A percentile compares a stretch with the other conserved stretches of the same genome.
These are phyloP conservation scores for Propithecus coquereli DNA, from an alignment of 2,113 vertebrate species.

Conservation along the genomic window DNA sequence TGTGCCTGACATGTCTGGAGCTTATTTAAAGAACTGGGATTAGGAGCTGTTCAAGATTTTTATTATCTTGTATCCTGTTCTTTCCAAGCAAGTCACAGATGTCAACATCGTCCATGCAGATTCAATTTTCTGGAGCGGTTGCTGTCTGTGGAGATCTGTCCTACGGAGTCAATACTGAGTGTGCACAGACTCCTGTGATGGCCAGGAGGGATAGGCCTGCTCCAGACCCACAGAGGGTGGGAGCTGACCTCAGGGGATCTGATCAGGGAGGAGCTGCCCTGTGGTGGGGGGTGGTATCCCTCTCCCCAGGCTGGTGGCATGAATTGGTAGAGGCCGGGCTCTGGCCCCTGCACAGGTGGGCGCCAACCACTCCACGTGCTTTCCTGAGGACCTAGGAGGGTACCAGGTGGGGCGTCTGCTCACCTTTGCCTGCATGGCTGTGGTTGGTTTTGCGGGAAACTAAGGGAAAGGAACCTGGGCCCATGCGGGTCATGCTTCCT, in stretches of 20 bases:
- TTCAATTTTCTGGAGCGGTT: not conserved
- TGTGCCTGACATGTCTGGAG: rapidly evolving
- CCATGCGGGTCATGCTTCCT: rapidly evolving
- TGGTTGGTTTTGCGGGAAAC: not conserved
- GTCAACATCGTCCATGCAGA: not conserved
- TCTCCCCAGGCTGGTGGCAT: rapidly evolving
- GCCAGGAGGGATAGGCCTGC: not conserved
- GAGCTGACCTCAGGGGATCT: rapidly evolving
- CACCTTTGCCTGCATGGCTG: too few relatives aligned
- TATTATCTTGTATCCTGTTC: not conserved
- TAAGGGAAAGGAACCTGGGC: not conserved
- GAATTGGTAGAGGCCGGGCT: rapidly evolving
- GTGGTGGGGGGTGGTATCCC: rapidly evolving
- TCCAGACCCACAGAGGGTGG: rapidly evolving
- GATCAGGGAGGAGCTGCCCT: rapidly evolving
- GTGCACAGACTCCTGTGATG: not conserved
- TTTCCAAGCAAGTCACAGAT: not conserved
- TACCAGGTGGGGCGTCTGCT: rapidly evolving
- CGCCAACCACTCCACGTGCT: rapidly evolving
- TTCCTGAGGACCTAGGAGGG: rapidly evolving
- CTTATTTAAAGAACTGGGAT: not conserved
- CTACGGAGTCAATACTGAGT: rapidly evolving
- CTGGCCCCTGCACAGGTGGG: too few relatives aligned
- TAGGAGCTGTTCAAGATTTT: not conserved
- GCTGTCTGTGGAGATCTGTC: too few relatives aligned